Evolutionary conservation across 2,888 invertebrate genomes (phyloP).

Genomic region (Ashinkailepas kermadecensis): DNA sequence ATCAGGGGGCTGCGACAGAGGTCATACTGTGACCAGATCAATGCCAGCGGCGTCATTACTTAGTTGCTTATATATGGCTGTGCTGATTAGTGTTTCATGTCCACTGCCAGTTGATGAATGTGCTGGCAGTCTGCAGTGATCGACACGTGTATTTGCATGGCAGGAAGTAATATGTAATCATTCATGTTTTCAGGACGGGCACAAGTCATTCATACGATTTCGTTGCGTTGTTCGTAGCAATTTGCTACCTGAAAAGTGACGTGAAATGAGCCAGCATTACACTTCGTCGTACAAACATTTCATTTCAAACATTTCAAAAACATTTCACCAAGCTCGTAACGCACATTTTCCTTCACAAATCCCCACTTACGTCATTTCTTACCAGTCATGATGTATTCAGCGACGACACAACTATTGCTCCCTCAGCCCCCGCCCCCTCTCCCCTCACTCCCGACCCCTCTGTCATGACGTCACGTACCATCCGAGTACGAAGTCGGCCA

Average conservation of each 20-base stretch:
- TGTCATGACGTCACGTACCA: conserved; percentile 27
- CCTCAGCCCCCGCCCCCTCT: neutral
- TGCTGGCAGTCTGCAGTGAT: neutral
- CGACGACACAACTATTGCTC: neutral
- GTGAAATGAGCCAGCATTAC: no score
- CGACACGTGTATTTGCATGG: neutral
- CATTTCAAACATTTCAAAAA: neutral
- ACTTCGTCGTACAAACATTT: neutral
- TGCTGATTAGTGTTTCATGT: no score
- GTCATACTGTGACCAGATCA: neutral
- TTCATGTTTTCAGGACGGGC: no score
- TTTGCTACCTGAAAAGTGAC: no score
- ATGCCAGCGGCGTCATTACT: neutral
- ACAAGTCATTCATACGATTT: no score
- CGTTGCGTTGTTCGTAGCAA: neutral
- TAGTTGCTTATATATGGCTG: neutral
- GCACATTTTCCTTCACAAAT: neutral
- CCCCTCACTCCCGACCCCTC: no score
- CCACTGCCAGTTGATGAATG: no score
- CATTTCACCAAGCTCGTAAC: neutral
- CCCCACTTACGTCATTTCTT: neutral
- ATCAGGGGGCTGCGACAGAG: neutral
- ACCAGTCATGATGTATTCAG: neutral
- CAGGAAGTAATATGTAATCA: neutral
- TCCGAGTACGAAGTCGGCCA: conserved; percentile 31